Evolutionary conservation across 2,797 vertebrate species (phyloP), one percentile per base, ranked within the genome.

Genomic region (Alcedo atthis): DNA sequence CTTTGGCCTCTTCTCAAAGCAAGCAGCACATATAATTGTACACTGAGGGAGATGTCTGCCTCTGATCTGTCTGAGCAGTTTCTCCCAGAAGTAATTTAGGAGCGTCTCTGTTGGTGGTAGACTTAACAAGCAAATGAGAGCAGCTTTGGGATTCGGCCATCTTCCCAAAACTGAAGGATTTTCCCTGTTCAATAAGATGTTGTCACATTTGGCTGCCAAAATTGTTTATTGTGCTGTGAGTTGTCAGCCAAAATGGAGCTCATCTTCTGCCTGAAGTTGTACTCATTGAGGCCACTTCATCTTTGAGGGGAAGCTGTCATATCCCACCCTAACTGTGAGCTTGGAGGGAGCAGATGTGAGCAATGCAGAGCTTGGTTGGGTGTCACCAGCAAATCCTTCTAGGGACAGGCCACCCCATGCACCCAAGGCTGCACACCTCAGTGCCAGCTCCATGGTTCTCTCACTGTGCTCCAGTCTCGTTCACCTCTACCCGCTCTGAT

Each of bases 1-100:
- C 70, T 85, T 94, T 90, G 89, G 93, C 67, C 66, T 85, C 71
- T 33, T 54, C 87, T 94, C 95, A 96, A 96, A 94, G 92, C 70
- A 89, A 78, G 73, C 75, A 94, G 84, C 67, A 48, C 61, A 26
- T 51, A 30, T 88, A 62, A 87, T 62, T 87, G 77, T 70, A 80
- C 43, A 22, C 4, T 1, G 12, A 78, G 81, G 58, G 88, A 95
- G 94, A 95, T 71, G 82, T 73, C 94, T 93, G 87, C 91, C 81
- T 95, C 85, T 93, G 92, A 96, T 96, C 90, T 81, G 79, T 5
- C 92, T 59, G 51, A 93, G 63, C 76, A 81, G 81, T 19, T 93
- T 94, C 93, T 95, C 88, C 80, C 90, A 70, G 74, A 61, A 92
- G 84, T 85, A 26, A 89, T 91, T 96, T 55, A 78, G 33, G 40